Percentiles rank a stretch among this genome's conserved stretches.
Evolutionary conservation across 2,888 invertebrate genomes (phyloP).

Genomic region (Phoronis australis): DNA sequence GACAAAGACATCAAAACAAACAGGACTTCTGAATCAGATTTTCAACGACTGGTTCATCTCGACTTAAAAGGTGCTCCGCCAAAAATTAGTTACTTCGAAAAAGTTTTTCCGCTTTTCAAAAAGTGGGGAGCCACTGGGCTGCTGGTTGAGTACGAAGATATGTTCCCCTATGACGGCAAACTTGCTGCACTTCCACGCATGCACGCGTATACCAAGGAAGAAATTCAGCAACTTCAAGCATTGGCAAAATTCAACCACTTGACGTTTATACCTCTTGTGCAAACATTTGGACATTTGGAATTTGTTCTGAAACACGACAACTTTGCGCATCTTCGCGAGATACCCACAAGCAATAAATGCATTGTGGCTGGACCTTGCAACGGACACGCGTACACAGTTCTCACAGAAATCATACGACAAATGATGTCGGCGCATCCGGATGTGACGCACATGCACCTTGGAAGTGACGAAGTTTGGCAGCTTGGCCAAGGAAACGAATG

Average conservation of each 20-base stretch:
- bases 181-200: too few relatives aligned
- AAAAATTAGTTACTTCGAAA: conserved; percentile 56
- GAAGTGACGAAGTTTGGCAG: conserved; percentile 65
- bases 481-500: conserved; percentile 21
- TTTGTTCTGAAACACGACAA: too few relatives aligned
- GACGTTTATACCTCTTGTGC: conserved; percentile 70
- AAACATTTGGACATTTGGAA: conserved; percentile 79
- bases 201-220: too few relatives aligned
- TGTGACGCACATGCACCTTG: conserved; percentile 65
- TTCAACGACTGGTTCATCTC: conserved; percentile 75
- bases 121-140: conserved; percentile 65
- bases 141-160: too few relatives aligned
- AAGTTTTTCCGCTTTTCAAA: conserved; percentile 42
- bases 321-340: too few relatives aligned
- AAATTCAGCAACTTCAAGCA: conserved; percentile 58
- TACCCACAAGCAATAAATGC: too few relatives aligned
- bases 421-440: conserved; percentile 61
- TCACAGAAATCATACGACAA: conserved; percentile 65
- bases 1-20: too few relatives aligned
- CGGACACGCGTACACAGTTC: too few relatives aligned
- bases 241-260: conserved; percentile 61
- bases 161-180: too few relatives aligned
- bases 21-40: too few relatives aligned
- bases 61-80: conserved; percentile 81
- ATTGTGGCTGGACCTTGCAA: too few relatives aligned